Percentiles rank a stretch among this genome's conserved stretches.
phyloP scores from a whole-genome alignment of 2,113 vertebrate species.

The Orientallactaga bullata region DNA sequence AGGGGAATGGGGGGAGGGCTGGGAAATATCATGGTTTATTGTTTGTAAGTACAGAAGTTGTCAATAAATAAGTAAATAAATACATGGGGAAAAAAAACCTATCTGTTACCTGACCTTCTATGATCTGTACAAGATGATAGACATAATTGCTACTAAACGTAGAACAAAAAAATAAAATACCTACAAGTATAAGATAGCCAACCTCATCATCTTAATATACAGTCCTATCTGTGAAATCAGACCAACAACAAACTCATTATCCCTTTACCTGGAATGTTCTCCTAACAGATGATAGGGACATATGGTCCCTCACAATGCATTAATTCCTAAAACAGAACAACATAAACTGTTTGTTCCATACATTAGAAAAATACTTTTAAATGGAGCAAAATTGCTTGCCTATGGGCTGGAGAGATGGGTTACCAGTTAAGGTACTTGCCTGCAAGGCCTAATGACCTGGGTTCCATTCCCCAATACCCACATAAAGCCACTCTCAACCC shows the following conservation, averaged over 20 bases:
- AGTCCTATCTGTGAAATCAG: constrained; percentile 48
- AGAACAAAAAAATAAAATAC: not conserved
- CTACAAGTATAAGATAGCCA: not conserved
- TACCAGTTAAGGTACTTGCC: too few species aligned
- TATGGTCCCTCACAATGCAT: constrained; percentile 19
- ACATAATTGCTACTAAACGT: not conserved
- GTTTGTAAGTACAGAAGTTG: too few species aligned
- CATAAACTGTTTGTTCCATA: constrained; percentile 20
- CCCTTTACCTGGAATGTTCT: constrained; percentile 62
- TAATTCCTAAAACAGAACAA: constrained; percentile 41
- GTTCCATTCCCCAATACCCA: too few species aligned
- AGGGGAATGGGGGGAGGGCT: too few species aligned
- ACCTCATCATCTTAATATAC: not conserved
- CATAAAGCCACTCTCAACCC: not conserved
- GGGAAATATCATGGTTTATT: too few species aligned
- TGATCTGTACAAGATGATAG: not conserved
- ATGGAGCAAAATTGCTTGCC: not conserved
- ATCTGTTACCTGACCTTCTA: not conserved
- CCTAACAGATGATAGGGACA: constrained; percentile 46
- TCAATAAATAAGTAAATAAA: too few species aligned
- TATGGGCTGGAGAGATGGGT: too few species aligned
- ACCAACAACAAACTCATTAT: constrained; percentile 45
- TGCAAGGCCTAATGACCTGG: too few species aligned
- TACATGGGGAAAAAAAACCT: too few species aligned
- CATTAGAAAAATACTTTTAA: not conserved